These are phyloP conservation scores for Chorisops tibialis DNA, from an alignment of 2,888 invertebrate genomes.

Conservation along the genomic window DNA sequence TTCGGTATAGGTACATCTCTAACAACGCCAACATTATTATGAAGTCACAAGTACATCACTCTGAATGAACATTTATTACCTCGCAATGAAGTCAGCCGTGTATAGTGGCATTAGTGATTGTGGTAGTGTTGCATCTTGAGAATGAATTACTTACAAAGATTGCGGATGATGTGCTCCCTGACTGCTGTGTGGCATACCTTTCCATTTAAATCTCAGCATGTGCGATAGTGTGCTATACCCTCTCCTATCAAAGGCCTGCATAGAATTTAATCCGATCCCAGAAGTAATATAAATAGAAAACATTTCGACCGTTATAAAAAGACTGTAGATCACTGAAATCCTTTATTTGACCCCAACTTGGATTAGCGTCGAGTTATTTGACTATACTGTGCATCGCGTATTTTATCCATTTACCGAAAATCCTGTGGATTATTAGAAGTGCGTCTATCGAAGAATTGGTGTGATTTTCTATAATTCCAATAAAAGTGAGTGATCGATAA, in stretches of 20 bases:
- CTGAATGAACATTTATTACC: no score
- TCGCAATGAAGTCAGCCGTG: no score
- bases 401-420: not conserved
- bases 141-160: no score
- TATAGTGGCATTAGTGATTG: no score
- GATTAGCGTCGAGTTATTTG: slow-evolving; percentile 21
- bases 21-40: no score
- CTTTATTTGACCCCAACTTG: slow-evolving; percentile 29
- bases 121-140: no score
- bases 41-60: no score
- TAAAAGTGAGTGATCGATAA: no score
- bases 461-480: not conserved
- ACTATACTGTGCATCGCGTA: slow-evolving; percentile 17
- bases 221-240: not conserved
- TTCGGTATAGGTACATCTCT: slow-evolving; percentile 3
- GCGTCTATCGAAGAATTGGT: not conserved
- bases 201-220: no score
- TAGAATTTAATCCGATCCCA: slow-evolving; percentile 24
- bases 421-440: not conserved
- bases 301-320: slow-evolving; percentile 25
- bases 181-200: no score
- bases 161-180: no score
- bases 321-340: slow-evolving; percentile 26
- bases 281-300: slow-evolving; percentile 7
- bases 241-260: slow-evolving; percentile 5